Evolutionary conservation across 1,140 invertebrate species (phyloP).

Genomic region (Drosophila arizonae): DNA sequence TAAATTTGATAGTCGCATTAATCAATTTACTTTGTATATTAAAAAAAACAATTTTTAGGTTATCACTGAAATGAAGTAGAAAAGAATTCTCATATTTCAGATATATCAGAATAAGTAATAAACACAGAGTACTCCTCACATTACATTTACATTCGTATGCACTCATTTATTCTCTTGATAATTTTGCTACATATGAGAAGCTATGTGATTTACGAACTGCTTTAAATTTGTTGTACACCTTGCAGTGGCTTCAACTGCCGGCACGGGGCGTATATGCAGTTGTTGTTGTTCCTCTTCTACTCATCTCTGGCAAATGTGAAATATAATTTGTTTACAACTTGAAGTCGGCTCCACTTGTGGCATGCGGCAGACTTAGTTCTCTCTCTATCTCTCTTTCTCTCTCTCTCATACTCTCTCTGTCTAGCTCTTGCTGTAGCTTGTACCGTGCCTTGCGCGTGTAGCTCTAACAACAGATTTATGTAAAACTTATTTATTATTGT

Average conservation of each 20-base stretch:
- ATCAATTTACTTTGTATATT: too few species aligned
- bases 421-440: too few species aligned
- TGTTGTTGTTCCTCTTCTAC: neutral
- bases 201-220: slow-evolving; percentile 4
- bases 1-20: too few species aligned
- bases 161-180: neutral
- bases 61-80: too few species aligned
- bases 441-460: neutral
- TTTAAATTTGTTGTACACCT: slow-evolving; percentile 17
- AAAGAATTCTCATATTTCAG: too few species aligned
- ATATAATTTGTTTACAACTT: slow-evolving; percentile 46
- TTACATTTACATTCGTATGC: too few species aligned
- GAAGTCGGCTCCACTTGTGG: slow-evolving; percentile 58
- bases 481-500: slow-evolving; percentile 66
- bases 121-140: too few species aligned
- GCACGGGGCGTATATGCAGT: slow-evolving; percentile 28
- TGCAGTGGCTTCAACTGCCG: slow-evolving; percentile 48
- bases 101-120: too few species aligned
- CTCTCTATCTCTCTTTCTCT: neutral
- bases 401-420: neutral
- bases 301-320: slow-evolving; percentile 19
- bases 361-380: slow-evolving; percentile 17
- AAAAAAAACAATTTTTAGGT: too few species aligned
- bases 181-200: neutral
- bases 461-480: slow-evolving; percentile 49